Base-by-base conservation (phyloP, 2,888 invertebrate genomes). In the Watsonalla cultraria region DNA sequence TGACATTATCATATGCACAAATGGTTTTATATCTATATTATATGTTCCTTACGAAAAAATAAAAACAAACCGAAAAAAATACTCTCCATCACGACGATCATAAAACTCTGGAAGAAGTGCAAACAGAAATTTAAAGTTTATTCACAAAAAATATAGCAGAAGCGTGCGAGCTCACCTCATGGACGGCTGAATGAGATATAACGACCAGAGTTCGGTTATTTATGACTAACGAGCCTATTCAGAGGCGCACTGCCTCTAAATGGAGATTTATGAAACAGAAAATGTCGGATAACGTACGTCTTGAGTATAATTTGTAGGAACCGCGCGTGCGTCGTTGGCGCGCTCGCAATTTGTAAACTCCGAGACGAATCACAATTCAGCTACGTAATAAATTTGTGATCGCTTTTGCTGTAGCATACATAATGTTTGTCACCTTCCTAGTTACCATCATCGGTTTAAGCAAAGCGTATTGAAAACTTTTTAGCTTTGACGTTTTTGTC, bases 151-250 rank as follows among this genome's bases (percentile, higher is more conserved):
- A 69, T 61, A 56, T 54, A 56, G 35, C 47, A 53, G 55, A 57
- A 55, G 56, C 56, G 49, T 63, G 64, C 64, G 65, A 65, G 74
- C 73, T 70, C 77, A 76, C 78, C 77, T 77, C 73, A 72, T 76
- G 74, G 72, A 61, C 72, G 71, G 68, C 65, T 86, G 87, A 87
- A 87, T 87, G 82, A 83, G 78, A 80, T 80, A 81, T 87, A 88
- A 86, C 88, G 88, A 87, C 82, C 80, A 74, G 81, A 84, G 82
- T 88, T 87, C 80, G 84, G 85, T 84, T 88, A 88, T 88, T 88
- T 88, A 87, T 86, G 86, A 86, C 78, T 88, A 88, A 89, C 88
- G 86, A 89, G 86, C 86, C 88, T 84, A 89, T 89, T 89, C 88
- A 88, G 77, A 70, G 72, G 72, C 74, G 76, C 76, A 74, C 73